Conservation (phyloP, 2,113 vertebrate species). For the Centropus bengalensis region DNA sequence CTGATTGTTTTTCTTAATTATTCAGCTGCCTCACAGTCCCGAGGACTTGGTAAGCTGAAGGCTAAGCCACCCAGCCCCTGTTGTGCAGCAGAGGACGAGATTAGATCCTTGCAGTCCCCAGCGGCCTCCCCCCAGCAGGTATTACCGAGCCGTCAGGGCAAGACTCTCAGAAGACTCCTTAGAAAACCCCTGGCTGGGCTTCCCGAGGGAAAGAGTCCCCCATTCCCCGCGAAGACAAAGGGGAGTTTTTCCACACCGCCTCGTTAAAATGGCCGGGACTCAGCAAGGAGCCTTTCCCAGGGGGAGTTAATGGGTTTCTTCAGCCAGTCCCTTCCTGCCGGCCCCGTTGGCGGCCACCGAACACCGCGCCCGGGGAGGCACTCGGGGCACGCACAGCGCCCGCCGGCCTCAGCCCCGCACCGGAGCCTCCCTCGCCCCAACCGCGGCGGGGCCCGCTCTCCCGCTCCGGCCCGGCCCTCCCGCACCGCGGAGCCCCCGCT, state of each 20-base stretch:
- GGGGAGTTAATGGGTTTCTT: background rate
- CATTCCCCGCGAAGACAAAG: fast-evolving
- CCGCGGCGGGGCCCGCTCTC: background rate
- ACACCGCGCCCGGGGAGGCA: background rate
- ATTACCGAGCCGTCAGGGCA: background rate
- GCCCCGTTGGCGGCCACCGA: background rate
- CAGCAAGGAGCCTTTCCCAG: background rate
- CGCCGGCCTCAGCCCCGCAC: background rate
- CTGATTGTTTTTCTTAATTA: background rate
- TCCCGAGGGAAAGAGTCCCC: background rate
- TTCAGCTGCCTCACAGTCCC: background rate
- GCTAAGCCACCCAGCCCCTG: background rate
- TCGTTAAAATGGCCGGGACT: background rate
- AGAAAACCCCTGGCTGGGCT: background rate
- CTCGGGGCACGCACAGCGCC: fast-evolving
- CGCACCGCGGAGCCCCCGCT: background rate
- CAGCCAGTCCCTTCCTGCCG: background rate
- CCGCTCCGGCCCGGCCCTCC: background rate
- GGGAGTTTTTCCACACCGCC: background rate
- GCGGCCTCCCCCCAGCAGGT: background rate
- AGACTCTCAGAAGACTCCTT: background rate
- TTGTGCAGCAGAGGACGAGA: background rate
- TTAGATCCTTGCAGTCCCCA: background rate
- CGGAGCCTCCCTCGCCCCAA: background rate
- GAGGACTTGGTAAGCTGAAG: background rate